These are phyloP conservation scores for Drosophila bifasciata DNA, from an alignment of 1,140 invertebrate genomes.

Conservation along the genomic window DNA sequence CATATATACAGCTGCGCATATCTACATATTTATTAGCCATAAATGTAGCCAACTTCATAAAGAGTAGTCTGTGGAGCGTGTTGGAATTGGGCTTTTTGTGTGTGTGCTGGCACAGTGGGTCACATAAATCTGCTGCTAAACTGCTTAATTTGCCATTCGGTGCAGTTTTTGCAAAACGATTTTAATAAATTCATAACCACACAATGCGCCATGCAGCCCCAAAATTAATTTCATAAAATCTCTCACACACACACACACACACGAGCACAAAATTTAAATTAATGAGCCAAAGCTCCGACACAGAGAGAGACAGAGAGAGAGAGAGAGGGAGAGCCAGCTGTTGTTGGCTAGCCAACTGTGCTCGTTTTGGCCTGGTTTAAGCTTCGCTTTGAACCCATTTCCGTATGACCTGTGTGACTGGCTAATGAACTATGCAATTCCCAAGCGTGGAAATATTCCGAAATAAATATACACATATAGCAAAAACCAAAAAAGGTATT, in stretches of 20 bases:
- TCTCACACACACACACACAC: conserved; percentile 6
- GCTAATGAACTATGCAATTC: too few relatives aligned
- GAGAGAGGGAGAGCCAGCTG: too few relatives aligned
- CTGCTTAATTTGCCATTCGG: conserved; percentile 51
- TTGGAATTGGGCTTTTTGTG: too few relatives aligned
- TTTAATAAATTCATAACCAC: conserved; percentile 53
- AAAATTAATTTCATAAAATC: conserved; percentile 50
- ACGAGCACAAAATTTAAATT: conserved; percentile 35
- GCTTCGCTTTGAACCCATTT: conserved; percentile 14
- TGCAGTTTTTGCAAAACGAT: conserved; percentile 43
- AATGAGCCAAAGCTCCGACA: conserved; percentile 26
- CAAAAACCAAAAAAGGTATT: too few relatives aligned
- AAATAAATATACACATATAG: too few relatives aligned
- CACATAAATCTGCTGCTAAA: conserved; percentile 43
- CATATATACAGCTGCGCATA: background rate
- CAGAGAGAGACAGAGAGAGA: too few relatives aligned
- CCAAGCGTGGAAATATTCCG: too few relatives aligned
- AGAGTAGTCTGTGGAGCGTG: background rate
- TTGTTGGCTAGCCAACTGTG: too few relatives aligned
- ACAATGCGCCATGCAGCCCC: conserved; percentile 38
- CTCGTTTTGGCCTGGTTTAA: background rate
- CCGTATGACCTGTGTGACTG: background rate
- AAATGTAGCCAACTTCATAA: conserved; percentile 46
- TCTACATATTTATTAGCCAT: conserved; percentile 47
- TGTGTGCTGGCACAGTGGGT: conserved; percentile 9